Base-by-base conservation (phyloP, 2,888 invertebrate genomes). In the Cabera pusaria region DNA sequence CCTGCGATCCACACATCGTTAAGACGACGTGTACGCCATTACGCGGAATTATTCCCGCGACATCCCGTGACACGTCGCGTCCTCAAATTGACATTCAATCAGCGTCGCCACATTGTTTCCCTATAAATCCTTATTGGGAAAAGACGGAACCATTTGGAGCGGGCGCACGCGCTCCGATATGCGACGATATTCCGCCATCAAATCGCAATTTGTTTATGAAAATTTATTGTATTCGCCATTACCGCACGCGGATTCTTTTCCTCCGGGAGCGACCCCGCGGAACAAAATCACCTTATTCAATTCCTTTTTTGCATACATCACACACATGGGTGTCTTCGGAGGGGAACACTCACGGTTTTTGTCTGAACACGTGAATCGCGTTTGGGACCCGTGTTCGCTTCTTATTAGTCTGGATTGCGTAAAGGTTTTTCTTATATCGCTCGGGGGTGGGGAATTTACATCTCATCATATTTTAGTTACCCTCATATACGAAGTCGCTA, bases 141-240 rank as follows among this genome's bases (percentile, higher is more conserved):
- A 24, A 34, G 22, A 18, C 33, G 40, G 18, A 8, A 40, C 16
- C 33, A 29, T 23, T 29, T 23, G 27, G 73, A 77, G 26, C 26
- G 66, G 66, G 73, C 77, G 66, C 84, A 78, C 85, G 78, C 79
- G 69, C 76, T 74, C 78, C 77, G 78, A 75, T 77, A 73, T 66
- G 63, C 75, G 72, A 79, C 78, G 80, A 76, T 79, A 75, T 71
- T 63, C 72, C 72, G 74, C 85, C 87, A 88, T 88, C 88, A 88
- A 88, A 88, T 76, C 77, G 85, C 86, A 86, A 88, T 88, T 88
- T 88, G 88, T 88, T 88, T 88, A 88, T 88, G 88, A 88, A 88
- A 88, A 88, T 88, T 88, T 88, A 88, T 88, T 86, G 87, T 87
- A 88, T 87, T 87, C 78, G 79, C 86, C 86, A 87, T 88, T 87